Base-by-base conservation (phyloP, 2,797 vertebrate species). In the Danio kyathit region DNA sequence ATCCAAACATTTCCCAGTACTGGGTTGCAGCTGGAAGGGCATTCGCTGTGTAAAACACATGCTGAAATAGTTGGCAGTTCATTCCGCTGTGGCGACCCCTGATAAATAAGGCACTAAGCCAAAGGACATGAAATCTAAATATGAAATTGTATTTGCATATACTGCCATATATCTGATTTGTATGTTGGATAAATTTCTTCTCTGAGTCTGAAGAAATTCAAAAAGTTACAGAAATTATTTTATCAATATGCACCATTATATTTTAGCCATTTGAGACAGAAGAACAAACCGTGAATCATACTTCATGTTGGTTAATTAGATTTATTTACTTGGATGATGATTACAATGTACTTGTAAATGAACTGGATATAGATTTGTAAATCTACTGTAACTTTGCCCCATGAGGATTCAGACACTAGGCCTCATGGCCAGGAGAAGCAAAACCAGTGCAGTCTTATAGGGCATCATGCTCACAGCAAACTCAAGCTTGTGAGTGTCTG, bases 361-460 rank as follows among this genome's bases (percentile, higher is more conserved):
- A 8, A 74, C 13, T 5, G 6, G n/a, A 61, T 46, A 43, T 19
- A 38, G 10, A 60, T 29, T 40, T 48, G n/a, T 60, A 41, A 78
- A 66, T 13, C 29, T n/a, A 16, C 11, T 80, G 65, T 83, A 88
- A 82, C 70, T 21, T 83, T 66, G 52, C 80, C 76, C 51, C 61
- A 83, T 12, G 81, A 89, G 5, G 83, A 67, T 51, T 83, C 84
- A 38, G 59, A 73, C 7, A 79, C 4, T 0, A 72, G 13, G 5
- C 63, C 51, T 65, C 84, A 54, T 59, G 6, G 29, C 29, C 46
- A 90, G 41, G 38, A 88, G 9, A 12, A 74, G 29, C 46, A 74
- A 16, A 5, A 67, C 60, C 0, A 91, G 67, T 4, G 44, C 3
- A 13, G 52, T 79, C 2, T 64, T 84, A 10, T 43, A 19, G 51